phyloP scores from a whole-genome alignment of 2,888 invertebrate species.

The Hemistola chrysoprasaria region DNA sequence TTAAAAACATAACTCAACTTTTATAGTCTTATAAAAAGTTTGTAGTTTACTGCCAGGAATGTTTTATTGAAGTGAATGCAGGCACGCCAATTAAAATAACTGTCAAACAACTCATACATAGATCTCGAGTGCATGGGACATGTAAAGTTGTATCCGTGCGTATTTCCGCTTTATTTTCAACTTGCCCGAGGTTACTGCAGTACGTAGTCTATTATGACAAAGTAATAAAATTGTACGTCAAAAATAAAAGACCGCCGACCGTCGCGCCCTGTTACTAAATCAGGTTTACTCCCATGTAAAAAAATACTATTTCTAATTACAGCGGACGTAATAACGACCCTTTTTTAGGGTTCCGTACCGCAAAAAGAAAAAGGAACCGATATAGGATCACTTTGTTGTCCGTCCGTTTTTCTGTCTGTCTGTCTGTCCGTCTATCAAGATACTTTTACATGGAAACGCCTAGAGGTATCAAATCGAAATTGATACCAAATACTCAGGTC shows the following conservation, averaged over 20 bases:
- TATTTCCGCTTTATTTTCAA: constrained; percentile 18
- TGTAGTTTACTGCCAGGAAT: constrained; percentile 13
- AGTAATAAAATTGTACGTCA: constrained; percentile 18
- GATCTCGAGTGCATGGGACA: constrained; percentile 23
- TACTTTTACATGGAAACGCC: no score
- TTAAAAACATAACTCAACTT: no score
- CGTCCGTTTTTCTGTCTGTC: no score
- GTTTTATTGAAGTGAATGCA: constrained; percentile 22
- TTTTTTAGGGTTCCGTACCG: no score
- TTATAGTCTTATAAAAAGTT: constrained; percentile 3
- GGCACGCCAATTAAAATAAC: constrained; percentile 27
- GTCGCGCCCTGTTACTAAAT: no score
- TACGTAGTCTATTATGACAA: constrained; percentile 17
- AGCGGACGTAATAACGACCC: constrained; percentile 10
- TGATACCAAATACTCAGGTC: no score
- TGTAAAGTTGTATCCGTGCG: constrained; percentile 21
- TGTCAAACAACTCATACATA: constrained; percentile 28
- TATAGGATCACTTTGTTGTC: no score
- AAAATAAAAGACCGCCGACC: constrained; percentile 14
- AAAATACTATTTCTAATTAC: constrained; percentile 18
- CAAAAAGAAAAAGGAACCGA: no score
- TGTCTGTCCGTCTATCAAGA: no score
- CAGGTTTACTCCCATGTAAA: constrained; percentile 14
- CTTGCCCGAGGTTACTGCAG: constrained; percentile 18
- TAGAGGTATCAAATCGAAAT: no score